Evolutionary conservation across 1,140 invertebrate species (phyloP).

Genomic region (Proctacanthus coquilletti): DNA sequence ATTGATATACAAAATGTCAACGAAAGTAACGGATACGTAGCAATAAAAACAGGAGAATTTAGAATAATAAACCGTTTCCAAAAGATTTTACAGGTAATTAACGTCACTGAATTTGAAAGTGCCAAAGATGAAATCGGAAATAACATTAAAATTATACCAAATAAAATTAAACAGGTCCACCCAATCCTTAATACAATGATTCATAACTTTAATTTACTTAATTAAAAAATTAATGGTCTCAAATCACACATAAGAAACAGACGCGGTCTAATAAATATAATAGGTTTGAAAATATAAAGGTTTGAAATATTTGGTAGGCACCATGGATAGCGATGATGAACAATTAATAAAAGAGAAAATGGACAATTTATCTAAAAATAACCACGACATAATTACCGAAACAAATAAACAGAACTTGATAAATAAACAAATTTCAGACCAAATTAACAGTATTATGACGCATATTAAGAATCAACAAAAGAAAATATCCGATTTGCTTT

Average conservation of each 20-base stretch:
- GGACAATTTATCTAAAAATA: neutral
- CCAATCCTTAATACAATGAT: neutral
- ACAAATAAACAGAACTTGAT: neutral
- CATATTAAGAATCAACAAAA: neutral
- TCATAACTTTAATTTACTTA: neutral
- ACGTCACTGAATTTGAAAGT: too few relatives aligned
- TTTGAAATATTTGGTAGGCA: neutral
- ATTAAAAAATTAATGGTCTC: neutral
- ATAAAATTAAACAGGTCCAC: conserved; percentile 1
- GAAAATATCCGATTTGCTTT: too few relatives aligned
- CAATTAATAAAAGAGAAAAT: neutral
- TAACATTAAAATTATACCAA: too few relatives aligned
- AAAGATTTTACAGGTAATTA: neutral
- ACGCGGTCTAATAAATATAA: neutral
- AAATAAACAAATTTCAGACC: neutral
- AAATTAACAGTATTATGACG: neutral
- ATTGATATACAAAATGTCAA: neutral
- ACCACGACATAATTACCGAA: neutral
- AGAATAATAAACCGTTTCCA: neutral
- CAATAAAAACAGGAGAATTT: neutral
- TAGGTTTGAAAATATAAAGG: too few relatives aligned
- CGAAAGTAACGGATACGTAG: neutral
- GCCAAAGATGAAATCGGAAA: too few relatives aligned
- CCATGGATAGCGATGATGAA: neutral
- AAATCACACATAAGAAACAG: too few relatives aligned